Evolutionary conservation across 2,113 vertebrate genomes (phyloP).

Genomic region (Paratilapia polleni): DNA sequence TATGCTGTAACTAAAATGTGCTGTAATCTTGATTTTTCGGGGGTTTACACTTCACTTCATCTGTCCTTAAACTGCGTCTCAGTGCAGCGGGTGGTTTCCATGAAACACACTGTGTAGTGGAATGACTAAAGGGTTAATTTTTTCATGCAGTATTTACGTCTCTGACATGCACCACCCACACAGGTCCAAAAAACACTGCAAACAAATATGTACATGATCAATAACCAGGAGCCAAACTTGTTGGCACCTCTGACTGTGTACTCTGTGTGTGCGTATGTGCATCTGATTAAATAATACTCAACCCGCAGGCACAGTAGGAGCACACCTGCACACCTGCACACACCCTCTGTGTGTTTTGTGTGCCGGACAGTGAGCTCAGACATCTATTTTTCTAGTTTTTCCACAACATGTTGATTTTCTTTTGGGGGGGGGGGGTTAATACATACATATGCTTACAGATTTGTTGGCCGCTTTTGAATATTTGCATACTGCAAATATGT

Average conservation of each 20-base stretch:
- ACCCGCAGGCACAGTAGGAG: background rate
- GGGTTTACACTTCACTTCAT: slow-evolving; percentile 31
- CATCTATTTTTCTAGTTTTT: background rate
- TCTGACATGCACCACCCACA: slow-evolving; percentile 49
- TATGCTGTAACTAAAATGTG: background rate
- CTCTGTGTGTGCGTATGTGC: background rate
- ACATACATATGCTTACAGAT: background rate
- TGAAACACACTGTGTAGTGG: slow-evolving; percentile 44
- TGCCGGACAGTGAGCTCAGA: background rate
- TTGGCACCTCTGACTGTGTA: background rate
- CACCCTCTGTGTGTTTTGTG: background rate
- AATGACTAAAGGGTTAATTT: slow-evolving; percentile 77
- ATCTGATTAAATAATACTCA: background rate
- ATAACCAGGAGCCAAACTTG: slow-evolving; percentile 27
- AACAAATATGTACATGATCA: slow-evolving; percentile 39
- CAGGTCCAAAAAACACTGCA: slow-evolving; percentile 14
- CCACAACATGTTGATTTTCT: background rate
- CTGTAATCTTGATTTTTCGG: background rate
- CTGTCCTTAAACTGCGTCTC: slow-evolving; percentile 9
- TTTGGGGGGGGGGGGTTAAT: too few relatives aligned
- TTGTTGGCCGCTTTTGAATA: slow-evolving; percentile 1
- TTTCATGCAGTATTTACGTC: slow-evolving; percentile 38
- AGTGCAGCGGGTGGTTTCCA: slow-evolving; percentile 72
- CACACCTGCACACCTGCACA: slow-evolving; percentile 50
- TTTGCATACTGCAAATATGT: slow-evolving; percentile 55